Base-by-base conservation (phyloP, 2,888 invertebrate genomes). In the Agelastica alni region DNA sequence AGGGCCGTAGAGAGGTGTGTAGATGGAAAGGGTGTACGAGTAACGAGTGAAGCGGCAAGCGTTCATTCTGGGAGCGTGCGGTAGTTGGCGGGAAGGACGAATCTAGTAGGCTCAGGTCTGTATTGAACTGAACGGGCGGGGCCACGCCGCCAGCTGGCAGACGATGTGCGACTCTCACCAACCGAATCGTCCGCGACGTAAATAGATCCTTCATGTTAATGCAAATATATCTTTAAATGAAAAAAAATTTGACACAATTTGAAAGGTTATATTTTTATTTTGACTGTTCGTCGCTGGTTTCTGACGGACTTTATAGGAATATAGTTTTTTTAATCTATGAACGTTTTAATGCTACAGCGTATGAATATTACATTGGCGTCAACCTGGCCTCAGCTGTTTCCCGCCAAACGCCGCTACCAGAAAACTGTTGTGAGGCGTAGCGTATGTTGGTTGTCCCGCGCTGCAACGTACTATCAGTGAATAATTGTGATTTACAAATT, bases 371-470 rank as follows among this genome's bases (percentile, higher is more conserved):
- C 64, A 63, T 71, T 73, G 77, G 77, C 77, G 77, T 78, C 77
- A 73, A 75, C 76, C 70, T 69, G 79, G 78, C 78, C 82, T 82
- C 83, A 84, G 84, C 84, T 84, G 84, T 84, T 85, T 85, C 84
- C 84, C 84, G 84, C 83, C 83, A 83, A 82, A 81, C 80, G 78
- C 77, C 80, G 81, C 82, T 82, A 82, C 82, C 83, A 81, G 82
- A 81, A 81, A 81, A 81, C 81, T 78, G 78, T 79, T 77, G 78
- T 77, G 77, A 77, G 77, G 79, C 80, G 78, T 79, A 79, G 77
- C 78, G 80, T 79, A 76, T 76, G 76, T 77, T 75, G 69, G 75
- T 71, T 70, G 73, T 72, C 71, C 73, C 75, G 75, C 74, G 74
- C 74, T 72, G 68, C 70, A 65, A 70, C 65, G 69, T 71, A 69